These are phyloP conservation scores for Lampris megalopsis DNA, from an alignment of 2,113 vertebrate genomes.

Conservation along the genomic window DNA sequence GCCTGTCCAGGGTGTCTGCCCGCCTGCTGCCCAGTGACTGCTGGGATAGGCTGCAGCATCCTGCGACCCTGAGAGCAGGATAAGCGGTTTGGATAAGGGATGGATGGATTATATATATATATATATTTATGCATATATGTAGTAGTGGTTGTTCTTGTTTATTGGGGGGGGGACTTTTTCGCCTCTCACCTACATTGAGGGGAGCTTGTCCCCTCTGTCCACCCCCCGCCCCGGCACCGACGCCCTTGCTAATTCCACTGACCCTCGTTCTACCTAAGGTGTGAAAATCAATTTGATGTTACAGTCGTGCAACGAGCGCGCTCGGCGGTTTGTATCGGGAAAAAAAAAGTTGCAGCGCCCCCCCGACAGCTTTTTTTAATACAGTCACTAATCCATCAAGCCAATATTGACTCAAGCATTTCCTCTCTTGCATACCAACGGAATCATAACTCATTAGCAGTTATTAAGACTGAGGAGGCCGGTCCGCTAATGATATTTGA, in stretches of 20 bases:
- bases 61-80: no score
- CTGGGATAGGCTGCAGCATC: no score
- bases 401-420: constrained; percentile 9
- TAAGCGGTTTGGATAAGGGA: no score
- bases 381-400: constrained; percentile 41
- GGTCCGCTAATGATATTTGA: not conserved
- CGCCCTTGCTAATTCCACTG: constrained; percentile 36
- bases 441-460: constrained; percentile 44
- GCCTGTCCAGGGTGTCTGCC: no score
- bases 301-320: constrained; percentile 38
- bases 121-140: no score
- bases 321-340: constrained; percentile 8
- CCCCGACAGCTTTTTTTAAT: constrained; percentile 34
- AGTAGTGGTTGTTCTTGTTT: no score
- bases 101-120: no score
- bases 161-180: no score
- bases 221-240: no score
- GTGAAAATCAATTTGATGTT: constrained; percentile 61
- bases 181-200: no score
- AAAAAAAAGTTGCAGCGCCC: constrained; percentile 27
- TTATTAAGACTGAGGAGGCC: constrained; percentile 17
- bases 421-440: constrained; percentile 10
- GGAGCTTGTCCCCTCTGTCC: no score
- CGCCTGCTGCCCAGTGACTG: no score
- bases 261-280: constrained; percentile 44